Evolutionary conservation across 2,113 vertebrate genomes (phyloP), one percentile per base, ranked within the genome.

Genomic region (Macroglossus sobrinus): DNA sequence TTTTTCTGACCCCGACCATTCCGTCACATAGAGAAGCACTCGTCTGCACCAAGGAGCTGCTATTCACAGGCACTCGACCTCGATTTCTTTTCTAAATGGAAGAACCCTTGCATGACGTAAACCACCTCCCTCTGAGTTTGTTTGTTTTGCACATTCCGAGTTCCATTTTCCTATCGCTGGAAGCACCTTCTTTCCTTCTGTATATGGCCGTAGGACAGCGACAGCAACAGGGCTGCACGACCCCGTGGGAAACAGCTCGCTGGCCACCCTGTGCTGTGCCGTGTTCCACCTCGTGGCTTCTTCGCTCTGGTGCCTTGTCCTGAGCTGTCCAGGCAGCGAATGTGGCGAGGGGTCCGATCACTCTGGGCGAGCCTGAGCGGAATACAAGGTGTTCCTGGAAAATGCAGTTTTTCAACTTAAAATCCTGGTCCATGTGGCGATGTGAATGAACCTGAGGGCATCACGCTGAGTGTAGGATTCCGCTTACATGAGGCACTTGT

Each of bases 31-130:
- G 92, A 79, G 33, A 96, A 92, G 50, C 53, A 19, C 61, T 45
- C 33, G 9, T 35, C 47, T 24, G n/a, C 69, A 26, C 55, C 30
- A 50, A 47, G 28, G 19, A 71, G 40, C 35, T 57, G 45, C 75
- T 90, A 16, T 55, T 47, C 78, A 64, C 12, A 66, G 63, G 19
- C 81, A 57, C 53, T 50, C 59, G 13, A 19, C 21, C 2, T 8
- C 33, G 40, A 40, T 63, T 96, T 79, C 35, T 71, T 93, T 90
- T 81, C 68, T 66, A 82, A 90, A 79, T 88, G 64, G 59, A 84
- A 95, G 59, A 59, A 63, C 61, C 19, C 43, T 80, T 86, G 35
- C 8, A 33, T 28, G 45, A 84, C 4, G 30, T 40, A 40, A 87
- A 84, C 59, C 57, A 66, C 24, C 38, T 35, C 71, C 47, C 30